Base-by-base conservation (phyloP, 2,797 vertebrate species). In the Leontopithecus rosalia region DNA sequence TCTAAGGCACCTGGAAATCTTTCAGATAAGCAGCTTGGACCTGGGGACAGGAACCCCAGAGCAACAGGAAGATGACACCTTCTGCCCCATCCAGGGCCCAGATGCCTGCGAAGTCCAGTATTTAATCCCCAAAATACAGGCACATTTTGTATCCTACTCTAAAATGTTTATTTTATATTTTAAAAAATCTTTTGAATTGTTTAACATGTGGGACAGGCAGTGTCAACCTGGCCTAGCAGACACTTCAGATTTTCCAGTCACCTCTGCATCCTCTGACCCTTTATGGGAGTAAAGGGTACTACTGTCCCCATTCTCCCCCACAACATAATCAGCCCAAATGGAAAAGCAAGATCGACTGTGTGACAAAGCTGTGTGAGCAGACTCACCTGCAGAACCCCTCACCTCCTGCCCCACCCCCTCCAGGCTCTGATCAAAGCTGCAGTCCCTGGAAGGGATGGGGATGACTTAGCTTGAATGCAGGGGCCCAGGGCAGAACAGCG, bases 301-400 rank as follows among this genome's bases (percentile, higher is more conserved):
- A 17, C 1, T 8, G 0, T 46, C 48, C 7, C 43, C 2, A 0
- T 6, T 9, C 2, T 2, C 22, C 13, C 4, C 14, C n/a, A 13
- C 24, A 77, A 41, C 67, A 20, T 24, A 26, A 80, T 33, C 14
- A 3, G 22, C 28, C 19, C 28, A 7, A 19, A 4, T 0, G 10
- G 41, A 80, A 70, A 8, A 28, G 13, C 52, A 41, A 55, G 80
- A 75, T 4, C 64, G 57, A 4, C 6, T 0, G 43, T 15, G 64
- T 1, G 36, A 75, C 43, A 46, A 36, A 26, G 75, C 7, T 11
- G 12, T 5, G 17, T 2, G 17, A 1, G 7, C 2, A 10, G 15
- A 12, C 0, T 4, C 2, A 3, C 24, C 1, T 1, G 5, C 4
- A 28, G 41, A 46, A 46, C 13, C 4, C 48, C 30, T 46, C 17